These are phyloP conservation scores for Neosalanx taihuensis DNA, from an alignment of 2,797 vertebrate species.

Conservation along the genomic window DNA sequence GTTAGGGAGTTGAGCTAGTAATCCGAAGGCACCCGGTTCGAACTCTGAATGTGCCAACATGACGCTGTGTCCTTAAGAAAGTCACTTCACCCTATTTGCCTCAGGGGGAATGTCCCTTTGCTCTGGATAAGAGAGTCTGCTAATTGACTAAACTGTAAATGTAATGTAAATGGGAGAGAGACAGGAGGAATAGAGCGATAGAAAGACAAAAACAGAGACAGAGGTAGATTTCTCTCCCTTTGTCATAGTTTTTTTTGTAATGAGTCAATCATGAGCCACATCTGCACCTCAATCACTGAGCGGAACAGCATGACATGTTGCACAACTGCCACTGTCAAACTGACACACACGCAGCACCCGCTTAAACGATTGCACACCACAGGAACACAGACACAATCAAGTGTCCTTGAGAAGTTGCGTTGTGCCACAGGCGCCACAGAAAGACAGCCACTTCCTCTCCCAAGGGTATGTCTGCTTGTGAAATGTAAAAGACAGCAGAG, in stretches of 20 bases:
- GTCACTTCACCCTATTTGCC: too few species aligned
- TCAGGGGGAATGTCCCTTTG: too few species aligned
- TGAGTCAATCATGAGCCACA: background rate
- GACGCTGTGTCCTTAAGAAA: too few species aligned
- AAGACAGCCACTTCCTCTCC: too few species aligned
- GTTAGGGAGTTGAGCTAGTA: too few species aligned
- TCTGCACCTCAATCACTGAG: background rate
- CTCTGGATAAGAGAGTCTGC: too few species aligned
- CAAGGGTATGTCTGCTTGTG: too few species aligned
- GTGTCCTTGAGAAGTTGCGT: background rate
- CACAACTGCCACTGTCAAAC: background rate
- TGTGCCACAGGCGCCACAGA: too few species aligned
- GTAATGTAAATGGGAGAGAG: background rate
- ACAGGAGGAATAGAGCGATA: background rate
- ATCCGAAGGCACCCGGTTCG: too few species aligned
- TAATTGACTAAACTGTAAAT: too few species aligned
- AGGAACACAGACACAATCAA: background rate
- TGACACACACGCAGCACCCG: background rate
- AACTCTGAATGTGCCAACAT: too few species aligned
- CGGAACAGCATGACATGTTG: background rate
- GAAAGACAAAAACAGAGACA: background rate
- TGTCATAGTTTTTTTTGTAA: background rate
- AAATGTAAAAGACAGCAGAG: too few species aligned
- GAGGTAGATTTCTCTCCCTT: background rate
- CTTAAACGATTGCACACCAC: background rate